phyloP scores from a whole-genome alignment of 2,888 invertebrate genomes.

The Chrysolina americana region DNA sequence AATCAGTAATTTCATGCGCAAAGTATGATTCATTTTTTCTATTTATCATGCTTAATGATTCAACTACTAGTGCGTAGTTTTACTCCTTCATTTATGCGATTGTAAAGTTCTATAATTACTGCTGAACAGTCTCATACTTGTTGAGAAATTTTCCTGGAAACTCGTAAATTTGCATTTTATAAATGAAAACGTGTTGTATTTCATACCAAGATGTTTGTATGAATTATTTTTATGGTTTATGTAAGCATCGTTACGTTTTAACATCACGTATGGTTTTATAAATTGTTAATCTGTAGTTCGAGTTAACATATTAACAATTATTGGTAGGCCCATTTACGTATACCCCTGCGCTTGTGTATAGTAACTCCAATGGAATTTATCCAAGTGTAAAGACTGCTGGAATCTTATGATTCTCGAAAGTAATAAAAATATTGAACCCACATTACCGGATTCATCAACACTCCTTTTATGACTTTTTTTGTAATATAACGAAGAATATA shows the following conservation, averaged over 20 bases:
- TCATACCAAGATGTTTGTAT: background rate
- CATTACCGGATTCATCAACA: too few species aligned
- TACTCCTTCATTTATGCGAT: background rate
- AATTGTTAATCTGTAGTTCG: background rate
- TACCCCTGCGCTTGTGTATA: background rate
- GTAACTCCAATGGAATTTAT: too few species aligned
- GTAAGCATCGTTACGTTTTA: background rate
- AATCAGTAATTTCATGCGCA: conserved; percentile 13
- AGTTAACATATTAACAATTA: too few species aligned
- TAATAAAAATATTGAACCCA: too few species aligned
- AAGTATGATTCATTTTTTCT: conserved; percentile 12
- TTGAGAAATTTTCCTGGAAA: conserved; percentile 12
- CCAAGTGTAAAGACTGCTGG: too few species aligned
- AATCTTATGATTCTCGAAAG: too few species aligned
- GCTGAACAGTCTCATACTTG: background rate
- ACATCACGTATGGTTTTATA: background rate
- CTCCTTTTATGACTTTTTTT: too few species aligned
- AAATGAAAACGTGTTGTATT: background rate
- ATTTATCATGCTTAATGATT: conserved; percentile 13
- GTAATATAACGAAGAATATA: too few species aligned
- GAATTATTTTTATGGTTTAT: background rate
- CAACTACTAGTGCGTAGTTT: background rate
- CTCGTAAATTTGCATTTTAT: conserved; percentile 8
- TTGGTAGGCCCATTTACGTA: too few species aligned
- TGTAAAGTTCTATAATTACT: conserved; percentile 13